Evolutionary conservation across 2,888 invertebrate species (phyloP).

Genomic region (Stramonita haemastoma): DNA sequence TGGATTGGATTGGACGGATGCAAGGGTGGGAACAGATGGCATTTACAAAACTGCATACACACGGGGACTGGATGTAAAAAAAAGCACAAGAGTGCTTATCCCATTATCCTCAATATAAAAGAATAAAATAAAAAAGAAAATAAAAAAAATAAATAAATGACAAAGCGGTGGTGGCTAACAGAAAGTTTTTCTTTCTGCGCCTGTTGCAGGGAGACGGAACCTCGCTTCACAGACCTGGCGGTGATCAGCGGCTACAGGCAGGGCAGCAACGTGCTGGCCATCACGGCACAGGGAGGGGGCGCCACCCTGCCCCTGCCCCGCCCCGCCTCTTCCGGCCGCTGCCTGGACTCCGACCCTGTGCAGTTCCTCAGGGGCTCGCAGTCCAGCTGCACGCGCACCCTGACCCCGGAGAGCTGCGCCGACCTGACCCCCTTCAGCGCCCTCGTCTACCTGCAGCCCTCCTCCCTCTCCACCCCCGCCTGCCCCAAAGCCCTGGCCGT

Average conservation of each 20-base stretch:
- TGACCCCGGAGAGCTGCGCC: slow-evolving; percentile 58
- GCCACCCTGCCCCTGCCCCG: slow-evolving; percentile 68
- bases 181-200: background rate
- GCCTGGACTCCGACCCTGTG: slow-evolving; percentile 67
- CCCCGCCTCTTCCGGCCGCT: slow-evolving; percentile 61
- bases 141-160: no score
- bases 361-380: slow-evolving; percentile 62
- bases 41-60: no score
- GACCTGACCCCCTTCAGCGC: slow-evolving; percentile 63
- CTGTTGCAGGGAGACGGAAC: slow-evolving; percentile 56
- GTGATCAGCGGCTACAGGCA: slow-evolving; percentile 53
- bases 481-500: slow-evolving; percentile 52
- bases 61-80: no score
- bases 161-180: no score
- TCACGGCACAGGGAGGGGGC: background rate
- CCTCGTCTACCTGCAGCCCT: slow-evolving; percentile 60
- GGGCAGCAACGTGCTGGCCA: slow-evolving; percentile 57
- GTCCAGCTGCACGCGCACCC: slow-evolving; percentile 57
- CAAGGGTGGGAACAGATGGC: no score
- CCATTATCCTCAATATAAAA: no score
- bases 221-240: slow-evolving; percentile 44
- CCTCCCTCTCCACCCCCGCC: slow-evolving; percentile 51
- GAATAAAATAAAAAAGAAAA: no score
- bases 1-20: no score
- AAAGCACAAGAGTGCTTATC: no score